Percentiles rank a stretch among this genome's conserved stretches.
These are phyloP conservation scores for Pristionchus mayeri DNA, from an alignment of 2,888 invertebrate species.

Conservation along the genomic window DNA sequence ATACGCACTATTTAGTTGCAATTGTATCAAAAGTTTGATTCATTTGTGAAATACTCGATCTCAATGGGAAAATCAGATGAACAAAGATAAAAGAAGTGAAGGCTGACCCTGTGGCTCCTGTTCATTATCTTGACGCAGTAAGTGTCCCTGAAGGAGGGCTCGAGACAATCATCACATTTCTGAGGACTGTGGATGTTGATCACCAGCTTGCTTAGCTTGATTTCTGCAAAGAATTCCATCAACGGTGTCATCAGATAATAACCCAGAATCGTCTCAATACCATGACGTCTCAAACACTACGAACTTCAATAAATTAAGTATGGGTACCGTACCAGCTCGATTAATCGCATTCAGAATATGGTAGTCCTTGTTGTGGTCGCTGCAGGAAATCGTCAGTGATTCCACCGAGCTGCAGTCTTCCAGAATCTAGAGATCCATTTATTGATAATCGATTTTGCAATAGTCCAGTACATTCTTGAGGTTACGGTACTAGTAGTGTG, in stretches of 20 bases:
- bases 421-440: background rate
- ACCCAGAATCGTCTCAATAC: no score
- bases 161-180: background rate
- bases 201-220: conserved; percentile 26
- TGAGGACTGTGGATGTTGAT: conserved; percentile 35
- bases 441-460: background rate
- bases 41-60: background rate
- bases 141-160: background rate
- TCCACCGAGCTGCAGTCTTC: background rate
- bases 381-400: conserved; percentile 26
- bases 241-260: no score
- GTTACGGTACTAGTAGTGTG: background rate
- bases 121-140: background rate
- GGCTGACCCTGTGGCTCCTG: conserved; percentile 11
- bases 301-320: background rate
- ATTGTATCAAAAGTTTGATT: background rate
- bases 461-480: background rate
- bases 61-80: no score
- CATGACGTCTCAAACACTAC: background rate
- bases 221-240: conserved; percentile 41
- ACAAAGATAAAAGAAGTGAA: no score
- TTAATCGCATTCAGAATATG: background rate
- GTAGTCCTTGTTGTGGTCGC: conserved; percentile 13
- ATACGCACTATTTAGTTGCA: background rate
- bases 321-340: background rate